phyloP scores from a whole-genome alignment of 2,797 vertebrate species.

The Thalassophryne amazonica region DNA sequence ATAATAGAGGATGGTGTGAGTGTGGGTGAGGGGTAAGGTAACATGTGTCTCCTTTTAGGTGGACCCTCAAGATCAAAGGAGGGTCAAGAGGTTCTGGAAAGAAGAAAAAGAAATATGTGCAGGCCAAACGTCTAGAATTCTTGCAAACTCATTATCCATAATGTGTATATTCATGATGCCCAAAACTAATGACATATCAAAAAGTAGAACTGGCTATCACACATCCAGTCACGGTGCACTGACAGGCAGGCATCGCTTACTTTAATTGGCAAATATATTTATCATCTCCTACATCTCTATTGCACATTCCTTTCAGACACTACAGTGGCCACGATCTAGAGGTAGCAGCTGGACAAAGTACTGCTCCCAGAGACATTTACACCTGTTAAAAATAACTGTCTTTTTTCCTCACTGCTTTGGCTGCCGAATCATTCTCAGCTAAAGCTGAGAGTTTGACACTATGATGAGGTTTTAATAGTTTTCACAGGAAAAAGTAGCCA shows the following conservation, averaged over 20 bases:
- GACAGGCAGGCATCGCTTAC: slow-evolving; percentile 43
- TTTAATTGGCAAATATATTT: slow-evolving; percentile 50
- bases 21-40: slow-evolving; percentile 40
- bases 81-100: slow-evolving; percentile 42
- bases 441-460: too few species aligned
- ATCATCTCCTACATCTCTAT: slow-evolving; percentile 54
- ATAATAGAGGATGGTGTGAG: slow-evolving; percentile 38
- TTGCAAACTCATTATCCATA: slow-evolving; percentile 37
- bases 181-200: slow-evolving; percentile 35
- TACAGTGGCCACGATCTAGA: slow-evolving; percentile 45
- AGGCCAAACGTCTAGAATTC: slow-evolving; percentile 4
- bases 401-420: slow-evolving; percentile 1
- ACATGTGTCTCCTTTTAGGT: slow-evolving; percentile 27
- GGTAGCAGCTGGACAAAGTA: slow-evolving; percentile 43
- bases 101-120: slow-evolving; percentile 47
- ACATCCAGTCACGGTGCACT: background rate
- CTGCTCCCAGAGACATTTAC: slow-evolving; percentile 13
- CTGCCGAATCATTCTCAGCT: background rate
- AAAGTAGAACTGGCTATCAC: slow-evolving; percentile 25
- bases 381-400: slow-evolving; percentile 32
- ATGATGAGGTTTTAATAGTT: too few species aligned
- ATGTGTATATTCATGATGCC: slow-evolving; percentile 22
- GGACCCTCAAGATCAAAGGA: slow-evolving; percentile 41
- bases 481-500: too few species aligned
- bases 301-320: slow-evolving; percentile 48